Percentiles rank a stretch among this genome's conserved stretches.
Conservation (phyloP, 2,888 invertebrate species). For the Caenorhabditis japonica region DNA sequence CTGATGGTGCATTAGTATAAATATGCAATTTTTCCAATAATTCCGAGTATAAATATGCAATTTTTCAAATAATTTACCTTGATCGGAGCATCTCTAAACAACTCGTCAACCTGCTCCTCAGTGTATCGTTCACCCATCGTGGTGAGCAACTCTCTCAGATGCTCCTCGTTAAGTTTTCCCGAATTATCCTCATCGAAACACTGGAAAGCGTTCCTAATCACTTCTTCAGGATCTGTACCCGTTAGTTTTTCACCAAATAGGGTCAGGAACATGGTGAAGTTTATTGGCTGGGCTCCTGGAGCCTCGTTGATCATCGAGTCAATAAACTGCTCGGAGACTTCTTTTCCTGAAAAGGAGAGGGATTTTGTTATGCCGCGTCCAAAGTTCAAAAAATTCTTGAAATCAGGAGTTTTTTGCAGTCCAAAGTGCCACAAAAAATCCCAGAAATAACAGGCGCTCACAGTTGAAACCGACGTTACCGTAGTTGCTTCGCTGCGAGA, state of each 20-base stretch:
- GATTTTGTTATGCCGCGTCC: too few relatives aligned
- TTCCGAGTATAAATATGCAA: too few relatives aligned
- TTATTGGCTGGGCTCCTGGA: constrained; percentile 86
- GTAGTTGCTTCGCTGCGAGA: too few relatives aligned
- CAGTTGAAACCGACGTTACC: too few relatives aligned
- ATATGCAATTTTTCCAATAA: too few relatives aligned
- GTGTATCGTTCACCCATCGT: constrained; percentile 85
- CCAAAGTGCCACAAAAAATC: too few relatives aligned
- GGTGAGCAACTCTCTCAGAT: constrained; percentile 92
- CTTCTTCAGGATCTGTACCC: constrained; percentile 87
- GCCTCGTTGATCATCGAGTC: constrained; percentile 99
- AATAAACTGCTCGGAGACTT: constrained; percentile 93
- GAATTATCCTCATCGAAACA: constrained; percentile 98
- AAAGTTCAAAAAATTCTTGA: too few relatives aligned
- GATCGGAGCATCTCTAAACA: constrained; percentile 98
- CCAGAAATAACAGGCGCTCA: too few relatives aligned
- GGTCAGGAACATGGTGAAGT: constrained; percentile 99
- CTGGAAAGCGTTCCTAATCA: constrained; percentile 98
- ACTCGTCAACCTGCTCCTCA: constrained; percentile 86
- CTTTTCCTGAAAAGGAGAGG: constrained; percentile 84
- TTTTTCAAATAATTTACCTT: too few relatives aligned
- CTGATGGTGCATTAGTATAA: too few relatives aligned
- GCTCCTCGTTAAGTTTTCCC: constrained; percentile 84
- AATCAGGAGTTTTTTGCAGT: too few relatives aligned
- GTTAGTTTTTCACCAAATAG: constrained; percentile 97